A percentile compares a stretch with the other conserved stretches of the same genome.
Evolutionary conservation across 2,797 vertebrate species (phyloP).

Genomic region (Lepilemur septentrionalis): DNA sequence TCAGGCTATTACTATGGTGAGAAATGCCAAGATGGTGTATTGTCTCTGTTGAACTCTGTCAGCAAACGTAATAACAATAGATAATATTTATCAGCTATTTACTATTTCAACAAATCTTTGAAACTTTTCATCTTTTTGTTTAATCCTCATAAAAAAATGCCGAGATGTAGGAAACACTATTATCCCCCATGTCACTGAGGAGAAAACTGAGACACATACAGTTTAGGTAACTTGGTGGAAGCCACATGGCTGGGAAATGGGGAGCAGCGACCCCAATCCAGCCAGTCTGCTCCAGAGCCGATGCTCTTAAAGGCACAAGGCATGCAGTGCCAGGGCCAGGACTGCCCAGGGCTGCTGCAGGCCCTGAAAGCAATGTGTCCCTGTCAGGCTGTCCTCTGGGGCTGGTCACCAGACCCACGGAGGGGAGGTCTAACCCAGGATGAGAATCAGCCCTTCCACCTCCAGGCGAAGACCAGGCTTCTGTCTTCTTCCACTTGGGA

Average conservation of each 20-base stretch:
- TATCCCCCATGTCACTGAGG: neutral
- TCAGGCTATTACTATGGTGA: neutral
- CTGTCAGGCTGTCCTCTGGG: neutral
- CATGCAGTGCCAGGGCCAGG: neutral
- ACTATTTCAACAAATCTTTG: neutral
- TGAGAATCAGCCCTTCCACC: neutral
- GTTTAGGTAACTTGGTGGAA: neutral
- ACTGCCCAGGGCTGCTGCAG: neutral
- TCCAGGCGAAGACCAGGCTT: neutral
- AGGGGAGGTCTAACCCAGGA: neutral
- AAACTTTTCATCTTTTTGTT: neutral
- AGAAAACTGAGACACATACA: neutral
- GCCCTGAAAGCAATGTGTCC: neutral
- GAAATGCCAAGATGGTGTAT: neutral
- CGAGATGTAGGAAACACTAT: neutral
- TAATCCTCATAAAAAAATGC: neutral
- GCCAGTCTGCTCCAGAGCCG: neutral
- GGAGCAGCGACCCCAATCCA: neutral
- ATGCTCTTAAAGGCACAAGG: neutral
- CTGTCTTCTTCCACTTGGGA: neutral
- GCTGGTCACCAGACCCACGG: neutral
- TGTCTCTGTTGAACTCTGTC: neutral
- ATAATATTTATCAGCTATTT: constrained; percentile 19
- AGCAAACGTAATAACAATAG: neutral
- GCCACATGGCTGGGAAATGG: too few relatives aligned